A percentile compares a stretch with the other conserved stretches of the same genome.
Evolutionary conservation across 2,888 invertebrate genomes (phyloP).

Genomic region (Drosophila merina): DNA sequence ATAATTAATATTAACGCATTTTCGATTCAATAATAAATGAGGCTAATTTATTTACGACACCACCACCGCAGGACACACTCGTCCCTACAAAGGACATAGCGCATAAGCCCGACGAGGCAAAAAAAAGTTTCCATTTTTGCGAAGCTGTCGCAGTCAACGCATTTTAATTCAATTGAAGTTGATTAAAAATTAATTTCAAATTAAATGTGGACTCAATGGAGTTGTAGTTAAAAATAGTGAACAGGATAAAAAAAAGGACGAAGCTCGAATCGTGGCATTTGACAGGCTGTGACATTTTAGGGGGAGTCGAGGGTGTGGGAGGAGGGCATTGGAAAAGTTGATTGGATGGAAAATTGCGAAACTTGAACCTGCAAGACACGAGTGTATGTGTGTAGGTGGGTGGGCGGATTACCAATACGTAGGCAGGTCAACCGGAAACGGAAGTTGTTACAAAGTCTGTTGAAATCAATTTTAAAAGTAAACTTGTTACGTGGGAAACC

Average conservation of each 20-base stretch:
- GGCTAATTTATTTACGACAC: conserved; percentile 63
- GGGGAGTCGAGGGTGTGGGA: background rate
- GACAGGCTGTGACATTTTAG: conserved; percentile 52
- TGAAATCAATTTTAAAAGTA: conserved; percentile 76
- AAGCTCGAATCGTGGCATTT: conserved; percentile 28
- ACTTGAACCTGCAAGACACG: conserved; percentile 41
- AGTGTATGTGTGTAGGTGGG: background rate
- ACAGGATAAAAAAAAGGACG: background rate
- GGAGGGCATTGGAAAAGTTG: conserved; percentile 14
- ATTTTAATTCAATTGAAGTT: conserved; percentile 70
- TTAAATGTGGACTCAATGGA: conserved; percentile 70
- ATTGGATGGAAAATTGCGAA: conserved; percentile 56
- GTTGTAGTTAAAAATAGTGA: conserved; percentile 44
- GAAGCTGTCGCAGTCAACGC: conserved; percentile 36
- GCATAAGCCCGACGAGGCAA: background rate
- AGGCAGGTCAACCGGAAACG: conserved; percentile 66
- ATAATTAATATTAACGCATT: conserved; percentile 66
- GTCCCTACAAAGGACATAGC: background rate
- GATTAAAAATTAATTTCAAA: conserved; percentile 75
- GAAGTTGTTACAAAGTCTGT: conserved; percentile 74
- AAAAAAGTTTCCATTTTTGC: conserved; percentile 19
- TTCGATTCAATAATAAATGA: conserved; percentile 55
- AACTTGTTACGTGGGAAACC: conserved; percentile 61
- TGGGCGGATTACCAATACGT: conserved; percentile 43
- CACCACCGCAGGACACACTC: conserved; percentile 45